Evolutionary conservation across 1,140 invertebrate genomes (phyloP).

Genomic region (Drosophila murphyi): DNA sequence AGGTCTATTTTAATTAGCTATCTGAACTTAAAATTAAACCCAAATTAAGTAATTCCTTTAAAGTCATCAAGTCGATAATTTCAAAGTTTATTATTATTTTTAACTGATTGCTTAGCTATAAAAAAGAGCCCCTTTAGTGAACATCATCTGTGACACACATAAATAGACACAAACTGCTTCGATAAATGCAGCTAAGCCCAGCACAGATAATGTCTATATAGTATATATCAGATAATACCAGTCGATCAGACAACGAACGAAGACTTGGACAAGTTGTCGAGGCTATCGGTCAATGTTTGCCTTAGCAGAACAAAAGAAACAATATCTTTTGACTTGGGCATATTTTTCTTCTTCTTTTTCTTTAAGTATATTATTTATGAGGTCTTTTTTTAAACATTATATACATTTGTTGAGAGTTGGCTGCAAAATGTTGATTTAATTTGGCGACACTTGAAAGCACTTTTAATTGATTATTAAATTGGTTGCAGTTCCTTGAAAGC

Average conservation of each 20-base stretch:
- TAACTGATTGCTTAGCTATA: too few species aligned
- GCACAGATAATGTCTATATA: background rate
- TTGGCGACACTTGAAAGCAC: slow-evolving; percentile 32
- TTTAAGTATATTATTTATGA: background rate
- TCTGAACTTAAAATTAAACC: too few species aligned
- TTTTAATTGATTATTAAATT: slow-evolving; percentile 26
- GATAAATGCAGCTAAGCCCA: slow-evolving; percentile 4
- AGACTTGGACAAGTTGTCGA: background rate
- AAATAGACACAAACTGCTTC: slow-evolving; percentile 4
- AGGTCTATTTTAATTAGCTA: too few species aligned
- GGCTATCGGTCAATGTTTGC: slow-evolving; percentile 13
- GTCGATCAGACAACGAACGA: background rate
- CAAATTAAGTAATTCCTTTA: too few species aligned
- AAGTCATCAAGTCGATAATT: too few species aligned
- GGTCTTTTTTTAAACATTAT: slow-evolving; percentile 1
- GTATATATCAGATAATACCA: slow-evolving; percentile 4
- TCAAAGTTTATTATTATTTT: too few species aligned
- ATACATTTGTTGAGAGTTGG: slow-evolving; percentile 33
- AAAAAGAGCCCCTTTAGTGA: background rate
- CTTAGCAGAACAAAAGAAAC: slow-evolving; percentile 1
- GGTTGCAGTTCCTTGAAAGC: slow-evolving; percentile 14
- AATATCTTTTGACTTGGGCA: background rate
- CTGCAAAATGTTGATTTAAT: slow-evolving; percentile 7
- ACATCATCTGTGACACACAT: background rate
- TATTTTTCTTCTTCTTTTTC: background rate